These are phyloP conservation scores for Ecliptopera silaceata DNA, from an alignment of 2,888 invertebrate genomes.

Conservation along the genomic window DNA sequence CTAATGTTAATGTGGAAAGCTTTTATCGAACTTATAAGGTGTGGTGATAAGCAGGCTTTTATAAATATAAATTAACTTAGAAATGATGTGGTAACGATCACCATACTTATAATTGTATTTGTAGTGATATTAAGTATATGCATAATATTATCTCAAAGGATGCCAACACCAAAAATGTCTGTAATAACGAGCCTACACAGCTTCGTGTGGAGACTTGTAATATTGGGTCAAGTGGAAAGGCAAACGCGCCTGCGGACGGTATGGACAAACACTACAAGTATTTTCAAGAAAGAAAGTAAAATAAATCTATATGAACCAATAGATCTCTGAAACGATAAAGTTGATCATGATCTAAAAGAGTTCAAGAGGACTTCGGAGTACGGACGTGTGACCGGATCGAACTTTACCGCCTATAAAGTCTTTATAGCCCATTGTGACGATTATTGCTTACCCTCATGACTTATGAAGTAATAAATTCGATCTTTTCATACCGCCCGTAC, in stretches of 20 bases:
- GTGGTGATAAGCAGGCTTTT: slow-evolving; percentile 6
- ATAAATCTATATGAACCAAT: not conserved
- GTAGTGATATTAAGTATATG: not conserved
- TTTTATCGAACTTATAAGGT: slow-evolving; percentile 45
- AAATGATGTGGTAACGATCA: not conserved
- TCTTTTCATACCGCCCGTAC: slow-evolving; percentile 67
- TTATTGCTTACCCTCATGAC: slow-evolving; percentile 82
- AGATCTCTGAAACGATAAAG: slow-evolving; percentile 44
- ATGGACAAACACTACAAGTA: slow-evolving; percentile 13
- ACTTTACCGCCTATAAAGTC: slow-evolving; percentile 80
- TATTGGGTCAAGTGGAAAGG: slow-evolving; percentile 23
- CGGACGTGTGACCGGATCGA: slow-evolving; percentile 71
- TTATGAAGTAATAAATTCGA: slow-evolving; percentile 81
- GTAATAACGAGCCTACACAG: slow-evolving; percentile 4
- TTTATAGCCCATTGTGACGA: slow-evolving; percentile 82
- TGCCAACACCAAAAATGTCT: not conserved
- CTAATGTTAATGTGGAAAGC: slow-evolving; percentile 44
- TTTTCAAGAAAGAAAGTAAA: slow-evolving; percentile 6
- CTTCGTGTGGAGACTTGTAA: slow-evolving; percentile 3
- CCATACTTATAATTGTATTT: too few species aligned
- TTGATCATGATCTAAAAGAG: slow-evolving; percentile 16
- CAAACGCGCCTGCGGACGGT: slow-evolving; percentile 10
- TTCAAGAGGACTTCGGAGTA: slow-evolving; percentile 18
- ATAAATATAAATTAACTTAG: not conserved
- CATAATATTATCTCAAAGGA: slow-evolving; percentile 2